Evolutionary conservation across 2,113 vertebrate species (phyloP).

Genomic region (Lates calcarifer): DNA sequence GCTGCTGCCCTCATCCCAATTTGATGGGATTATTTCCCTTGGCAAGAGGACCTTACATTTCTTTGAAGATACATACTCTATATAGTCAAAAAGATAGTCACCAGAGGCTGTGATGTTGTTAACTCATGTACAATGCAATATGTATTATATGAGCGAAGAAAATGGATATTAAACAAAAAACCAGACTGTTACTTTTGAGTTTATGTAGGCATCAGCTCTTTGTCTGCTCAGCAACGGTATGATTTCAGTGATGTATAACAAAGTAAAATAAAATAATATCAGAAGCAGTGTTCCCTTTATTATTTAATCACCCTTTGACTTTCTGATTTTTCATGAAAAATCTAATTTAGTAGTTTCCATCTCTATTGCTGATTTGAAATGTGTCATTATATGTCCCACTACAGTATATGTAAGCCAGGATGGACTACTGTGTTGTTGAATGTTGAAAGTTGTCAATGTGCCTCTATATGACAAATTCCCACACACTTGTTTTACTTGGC

Average conservation of each 20-base stretch:
- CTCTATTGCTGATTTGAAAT: neutral
- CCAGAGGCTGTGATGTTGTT: slow-evolving; percentile 40
- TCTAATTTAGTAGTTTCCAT: neutral
- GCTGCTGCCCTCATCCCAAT: slow-evolving; percentile 58
- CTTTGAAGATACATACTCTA: slow-evolving; percentile 51
- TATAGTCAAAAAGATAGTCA: slow-evolving; percentile 42
- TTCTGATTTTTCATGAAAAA: neutral
- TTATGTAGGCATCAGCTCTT: neutral
- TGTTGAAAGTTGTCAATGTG: slow-evolving; percentile 12
- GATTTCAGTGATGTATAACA: neutral
- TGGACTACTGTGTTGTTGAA: neutral
- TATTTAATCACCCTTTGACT: neutral
- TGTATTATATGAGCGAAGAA: slow-evolving; percentile 40
- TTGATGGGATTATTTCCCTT: slow-evolving; percentile 72
- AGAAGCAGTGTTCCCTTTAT: neutral
- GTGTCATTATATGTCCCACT: neutral
- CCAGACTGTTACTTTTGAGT: neutral
- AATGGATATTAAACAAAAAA: slow-evolving; percentile 41
- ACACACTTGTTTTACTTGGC: slow-evolving; percentile 12
- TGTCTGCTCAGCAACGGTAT: slow-evolving; percentile 10
- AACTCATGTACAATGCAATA: slow-evolving; percentile 49
- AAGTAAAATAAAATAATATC: slow-evolving; percentile 9
- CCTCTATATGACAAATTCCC: slow-evolving; percentile 27
- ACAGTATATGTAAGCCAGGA: neutral
- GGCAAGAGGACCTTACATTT: slow-evolving; percentile 37